These are phyloP conservation scores for Tympanuchus pallidicinctus DNA, from an alignment of 2,113 vertebrate species.

Conservation along the genomic window DNA sequence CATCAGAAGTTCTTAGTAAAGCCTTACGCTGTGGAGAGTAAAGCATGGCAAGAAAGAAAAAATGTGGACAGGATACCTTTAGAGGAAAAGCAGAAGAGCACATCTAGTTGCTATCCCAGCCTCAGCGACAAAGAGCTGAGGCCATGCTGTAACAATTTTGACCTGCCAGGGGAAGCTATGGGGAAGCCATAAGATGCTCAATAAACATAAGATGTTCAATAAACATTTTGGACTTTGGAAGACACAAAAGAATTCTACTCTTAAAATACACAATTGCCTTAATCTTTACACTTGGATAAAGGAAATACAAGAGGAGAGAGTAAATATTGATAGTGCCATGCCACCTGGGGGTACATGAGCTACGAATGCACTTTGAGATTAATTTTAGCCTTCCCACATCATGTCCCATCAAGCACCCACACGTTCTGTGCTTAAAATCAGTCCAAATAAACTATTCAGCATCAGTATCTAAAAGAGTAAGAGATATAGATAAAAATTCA, in stretches of 20 bases:
- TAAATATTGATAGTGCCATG: not conserved
- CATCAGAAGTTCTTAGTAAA: not conserved
- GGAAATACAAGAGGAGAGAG: not conserved
- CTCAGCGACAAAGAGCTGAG: not conserved
- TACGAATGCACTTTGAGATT: not conserved
- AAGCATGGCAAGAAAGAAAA: not conserved
- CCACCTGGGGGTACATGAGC: not conserved
- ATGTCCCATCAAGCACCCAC: accelerated
- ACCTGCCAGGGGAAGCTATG: not conserved
- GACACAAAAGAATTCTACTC: not conserved
- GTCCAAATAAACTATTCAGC: not conserved
- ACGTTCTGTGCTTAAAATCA: not conserved
- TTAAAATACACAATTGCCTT: not conserved
- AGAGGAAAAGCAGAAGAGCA: not conserved
- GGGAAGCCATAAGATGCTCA: too few relatives aligned
- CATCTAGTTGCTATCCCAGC: not conserved
- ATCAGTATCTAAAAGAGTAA: not conserved
- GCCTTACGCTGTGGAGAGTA: not conserved
- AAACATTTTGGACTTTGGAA: not conserved
- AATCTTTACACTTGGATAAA: not conserved
- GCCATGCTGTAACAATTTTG: not conserved
- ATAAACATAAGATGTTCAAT: not conserved
- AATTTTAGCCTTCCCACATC: not conserved
- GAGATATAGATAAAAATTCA: not conserved
- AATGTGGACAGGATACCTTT: not conserved